Percentiles rank a stretch among this genome's conserved stretches.
Conservation (phyloP, 2,888 invertebrate genomes). For the Leptothorax acervorum region DNA sequence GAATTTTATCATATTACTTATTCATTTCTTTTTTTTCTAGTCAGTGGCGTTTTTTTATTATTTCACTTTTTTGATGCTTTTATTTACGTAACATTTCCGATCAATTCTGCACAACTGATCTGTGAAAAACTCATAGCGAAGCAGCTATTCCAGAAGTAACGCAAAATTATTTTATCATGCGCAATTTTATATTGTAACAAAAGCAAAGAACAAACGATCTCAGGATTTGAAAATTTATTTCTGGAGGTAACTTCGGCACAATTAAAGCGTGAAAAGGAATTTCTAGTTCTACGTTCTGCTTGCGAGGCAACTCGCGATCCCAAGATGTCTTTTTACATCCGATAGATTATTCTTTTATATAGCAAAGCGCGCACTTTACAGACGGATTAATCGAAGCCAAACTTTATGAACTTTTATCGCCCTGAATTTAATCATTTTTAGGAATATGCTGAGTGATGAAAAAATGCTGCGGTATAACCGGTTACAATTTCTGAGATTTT, state of each 20-base stretch:
- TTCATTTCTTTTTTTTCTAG: constrained; percentile 43
- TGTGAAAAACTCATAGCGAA: background rate
- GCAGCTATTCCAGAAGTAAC: constrained; percentile 31
- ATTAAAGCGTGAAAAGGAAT: background rate
- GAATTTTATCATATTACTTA: constrained; percentile 57
- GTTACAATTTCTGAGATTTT: constrained; percentile 39
- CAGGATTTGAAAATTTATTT: constrained; percentile 2
- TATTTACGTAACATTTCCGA: constrained; percentile 51
- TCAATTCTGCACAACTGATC: background rate
- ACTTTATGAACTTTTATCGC: constrained; percentile 5
- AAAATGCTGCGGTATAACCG: constrained; percentile 2
- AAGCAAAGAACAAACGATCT: constrained; percentile 7
- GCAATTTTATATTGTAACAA: background rate
- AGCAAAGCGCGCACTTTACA: constrained; percentile 37
- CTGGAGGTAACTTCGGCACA: background rate
- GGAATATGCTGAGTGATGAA: constrained; percentile 1
- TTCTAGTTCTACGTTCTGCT: constrained; percentile 29
- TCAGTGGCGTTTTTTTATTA: constrained; percentile 33
- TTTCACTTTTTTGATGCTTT: constrained; percentile 47
- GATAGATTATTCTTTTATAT: constrained; percentile 69
- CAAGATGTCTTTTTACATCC: constrained; percentile 58
- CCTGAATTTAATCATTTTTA: background rate
- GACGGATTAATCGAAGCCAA: constrained; percentile 11
- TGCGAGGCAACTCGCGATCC: constrained; percentile 35
- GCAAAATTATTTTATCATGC: background rate